Conservation (phyloP, 2,888 invertebrate genomes). For the Hetaerina titia region DNA sequence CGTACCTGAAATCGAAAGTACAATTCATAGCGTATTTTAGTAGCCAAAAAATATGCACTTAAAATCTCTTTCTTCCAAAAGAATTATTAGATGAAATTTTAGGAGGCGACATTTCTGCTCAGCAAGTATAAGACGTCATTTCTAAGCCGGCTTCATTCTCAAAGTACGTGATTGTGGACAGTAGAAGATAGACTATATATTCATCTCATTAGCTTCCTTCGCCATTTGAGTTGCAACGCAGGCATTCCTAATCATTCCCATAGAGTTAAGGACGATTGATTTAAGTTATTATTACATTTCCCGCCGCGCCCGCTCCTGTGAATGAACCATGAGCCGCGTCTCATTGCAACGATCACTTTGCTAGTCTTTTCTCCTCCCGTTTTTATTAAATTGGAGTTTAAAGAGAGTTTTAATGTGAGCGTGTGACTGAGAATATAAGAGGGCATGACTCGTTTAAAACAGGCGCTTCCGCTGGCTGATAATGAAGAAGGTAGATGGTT, state of each 20-base stretch:
- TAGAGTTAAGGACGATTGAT: not conserved
- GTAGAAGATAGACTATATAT: not conserved
- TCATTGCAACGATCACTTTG: conserved; percentile 55
- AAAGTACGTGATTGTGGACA: not conserved
- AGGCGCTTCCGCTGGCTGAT: conserved; percentile 26
- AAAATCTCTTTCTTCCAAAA: not conserved
- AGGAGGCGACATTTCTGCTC: not conserved
- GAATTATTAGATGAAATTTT: not conserved
- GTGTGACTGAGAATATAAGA: conserved; percentile 52
- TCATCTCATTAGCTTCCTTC: not conserved
- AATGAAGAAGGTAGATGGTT: not conserved
- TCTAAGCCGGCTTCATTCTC: not conserved
- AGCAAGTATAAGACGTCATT: not conserved
- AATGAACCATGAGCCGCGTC: conserved; percentile 52
- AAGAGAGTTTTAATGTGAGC: conserved; percentile 57
- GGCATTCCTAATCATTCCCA: conserved; percentile 56
- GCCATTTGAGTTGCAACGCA: conserved; percentile 18
- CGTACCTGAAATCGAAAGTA: conserved; percentile 14
- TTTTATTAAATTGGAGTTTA: conserved; percentile 7
- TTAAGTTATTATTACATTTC: conserved; percentile 43
- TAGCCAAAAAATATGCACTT: not conserved
- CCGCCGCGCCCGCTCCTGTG: conserved; percentile 13
- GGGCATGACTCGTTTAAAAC: conserved; percentile 43
- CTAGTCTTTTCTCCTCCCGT: conserved; percentile 57
- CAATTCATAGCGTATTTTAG: not conserved